Base-by-base conservation (phyloP, 2,797 vertebrate genomes). In the Amblyraja radiata region DNA sequence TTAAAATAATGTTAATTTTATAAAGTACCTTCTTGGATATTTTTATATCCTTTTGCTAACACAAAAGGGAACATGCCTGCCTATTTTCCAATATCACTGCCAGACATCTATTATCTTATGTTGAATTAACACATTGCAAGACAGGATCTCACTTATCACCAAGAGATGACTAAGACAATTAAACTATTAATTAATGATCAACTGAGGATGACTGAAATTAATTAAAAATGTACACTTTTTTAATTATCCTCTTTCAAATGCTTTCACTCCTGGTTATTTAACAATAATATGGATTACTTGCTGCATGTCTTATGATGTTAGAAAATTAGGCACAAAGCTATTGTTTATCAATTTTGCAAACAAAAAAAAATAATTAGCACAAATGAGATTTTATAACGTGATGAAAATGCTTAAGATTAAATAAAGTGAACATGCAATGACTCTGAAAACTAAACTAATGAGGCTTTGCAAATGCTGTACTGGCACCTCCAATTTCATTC, bases 181-280 rank as follows among this genome's bases (percentile, higher is more conserved):
- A 88, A 36, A 11, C 63, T 88, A 88, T 88, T 68, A 88, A 88
- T 88, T 88, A 88, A 65, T 88, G 84, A 88, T 68, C 84, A 88
- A 88, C 84, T 88, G n/a, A 68, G 84, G 32, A 88, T 88, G 84
- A 88, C 84, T 88, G n/a, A 88, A 88, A 68, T 88, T 88, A 88
- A 88, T 88, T 88, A 32, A 68, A 84, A 36, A 68, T 36, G 63
- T 88, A 88, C 84, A 88, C 14, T 68, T 78, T 77, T n/a, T 36
- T 65, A 88, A 88, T 68, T 68, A 68, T 68, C n/a, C n/a, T 18
- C n/a, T 68, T 36, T 88, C n/a, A 68, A 88, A 88, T 65, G 63
- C 84, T 36, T 88, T 88, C 84, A 88, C 84, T 68, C 61, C 6
- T 88, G n/a, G n/a, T 88, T 88, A 88, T 36, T 88, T 68, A n/a